These are phyloP conservation scores for Hemiscyllium ocellatum DNA, from an alignment of 2,113 vertebrate species.

Conservation along the genomic window DNA sequence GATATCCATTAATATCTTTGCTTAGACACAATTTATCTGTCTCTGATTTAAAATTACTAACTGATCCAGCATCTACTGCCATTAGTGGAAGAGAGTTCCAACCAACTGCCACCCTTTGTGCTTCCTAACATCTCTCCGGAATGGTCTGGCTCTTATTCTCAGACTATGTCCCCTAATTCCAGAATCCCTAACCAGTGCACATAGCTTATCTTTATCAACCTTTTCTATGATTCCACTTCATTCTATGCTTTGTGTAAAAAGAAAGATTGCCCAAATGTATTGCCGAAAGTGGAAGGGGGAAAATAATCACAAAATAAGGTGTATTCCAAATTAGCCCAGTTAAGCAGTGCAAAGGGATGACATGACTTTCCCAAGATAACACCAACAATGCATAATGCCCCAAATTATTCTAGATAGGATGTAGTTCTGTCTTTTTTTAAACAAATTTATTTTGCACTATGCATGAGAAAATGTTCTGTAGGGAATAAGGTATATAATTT, in stretches of 20 bases:
- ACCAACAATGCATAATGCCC: neutral
- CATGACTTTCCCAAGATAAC: rapidly evolving
- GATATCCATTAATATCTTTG: too few relatives aligned
- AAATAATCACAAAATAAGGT: neutral
- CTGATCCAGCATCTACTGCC: too few relatives aligned
- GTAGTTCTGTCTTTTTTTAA: neutral
- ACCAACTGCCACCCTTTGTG: too few relatives aligned
- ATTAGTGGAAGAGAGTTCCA: too few relatives aligned
- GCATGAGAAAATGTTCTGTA: neutral
- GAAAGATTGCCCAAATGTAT: neutral
- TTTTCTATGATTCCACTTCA: neutral
- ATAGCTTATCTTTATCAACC: too few relatives aligned
- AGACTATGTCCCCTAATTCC: too few relatives aligned
- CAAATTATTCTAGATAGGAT: neutral
- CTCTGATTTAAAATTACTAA: too few relatives aligned
- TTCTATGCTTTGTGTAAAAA: neutral
- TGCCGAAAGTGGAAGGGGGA: neutral
- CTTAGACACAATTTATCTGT: too few relatives aligned
- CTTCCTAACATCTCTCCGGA: too few relatives aligned
- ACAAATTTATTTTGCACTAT: neutral
- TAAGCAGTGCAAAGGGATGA: neutral
- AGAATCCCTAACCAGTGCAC: too few relatives aligned
- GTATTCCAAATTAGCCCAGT: neutral
- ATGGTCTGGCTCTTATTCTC: too few relatives aligned
- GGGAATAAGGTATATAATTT: neutral